Conservation (phyloP, 2,113 vertebrate genomes). For the Vulpes vulpes region DNA sequence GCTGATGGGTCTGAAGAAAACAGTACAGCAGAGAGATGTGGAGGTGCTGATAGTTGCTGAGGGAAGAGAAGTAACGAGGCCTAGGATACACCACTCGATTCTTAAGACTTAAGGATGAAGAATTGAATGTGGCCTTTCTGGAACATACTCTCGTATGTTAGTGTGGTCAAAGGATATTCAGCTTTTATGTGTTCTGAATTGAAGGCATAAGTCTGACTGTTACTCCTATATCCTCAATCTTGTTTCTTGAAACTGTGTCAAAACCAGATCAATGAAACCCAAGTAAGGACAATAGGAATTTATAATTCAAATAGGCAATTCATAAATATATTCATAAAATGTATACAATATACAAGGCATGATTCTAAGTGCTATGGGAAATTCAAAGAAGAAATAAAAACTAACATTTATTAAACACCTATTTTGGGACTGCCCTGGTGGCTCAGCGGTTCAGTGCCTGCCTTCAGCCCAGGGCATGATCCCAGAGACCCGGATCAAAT, state of each 20-base stretch:
- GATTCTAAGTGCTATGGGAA: neutral
- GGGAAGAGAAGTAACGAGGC: neutral
- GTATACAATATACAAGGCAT: neutral
- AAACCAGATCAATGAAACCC: slow-evolving; percentile 10
- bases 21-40: neutral
- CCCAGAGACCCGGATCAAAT: too few species aligned
- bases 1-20: neutral
- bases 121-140: neutral
- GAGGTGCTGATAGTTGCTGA: neutral
- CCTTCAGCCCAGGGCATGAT: too few species aligned
- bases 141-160: neutral
- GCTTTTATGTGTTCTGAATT: neutral
- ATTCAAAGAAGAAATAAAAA: neutral
- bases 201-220: neutral
- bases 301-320: neutral
- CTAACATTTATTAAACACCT: neutral
- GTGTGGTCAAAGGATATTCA: neutral
- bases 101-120: neutral
- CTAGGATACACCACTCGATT: neutral
- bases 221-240: neutral
- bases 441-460: too few species aligned
- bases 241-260: neutral
- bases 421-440: neutral
- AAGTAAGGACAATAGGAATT: slow-evolving; percentile 20
- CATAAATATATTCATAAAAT: slow-evolving; percentile 8